These are phyloP conservation scores for Enteromius unitaeniatus DNA, from an alignment of 2,797 vertebrate species.

Conservation along the genomic window DNA sequence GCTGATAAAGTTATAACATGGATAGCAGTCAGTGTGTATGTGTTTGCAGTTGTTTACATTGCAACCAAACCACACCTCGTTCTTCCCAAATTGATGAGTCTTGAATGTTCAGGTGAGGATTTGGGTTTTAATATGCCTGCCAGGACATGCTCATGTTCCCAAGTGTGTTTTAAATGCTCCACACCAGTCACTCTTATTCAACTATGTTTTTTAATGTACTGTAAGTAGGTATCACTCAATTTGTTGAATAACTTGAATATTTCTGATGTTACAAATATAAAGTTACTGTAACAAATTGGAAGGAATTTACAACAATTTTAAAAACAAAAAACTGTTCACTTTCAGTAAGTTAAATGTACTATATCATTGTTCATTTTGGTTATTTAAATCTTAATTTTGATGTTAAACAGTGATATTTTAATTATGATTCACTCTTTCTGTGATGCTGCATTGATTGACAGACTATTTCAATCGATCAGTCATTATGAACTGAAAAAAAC, in stretches of 20 bases:
- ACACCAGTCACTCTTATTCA: not conserved
- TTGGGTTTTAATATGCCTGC: conserved; percentile 67
- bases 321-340: not conserved
- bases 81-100: conserved; percentile 41
- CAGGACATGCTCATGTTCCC: conserved; percentile 63
- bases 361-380: not conserved
- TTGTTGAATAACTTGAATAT: not conserved
- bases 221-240: not conserved
- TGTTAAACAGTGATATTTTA: not conserved
- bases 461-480: too few relatives aligned
- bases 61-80: conserved; percentile 30
- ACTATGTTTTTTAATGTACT: not conserved
- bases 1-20: not conserved
- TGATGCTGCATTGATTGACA: not conserved
- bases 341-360: not conserved
- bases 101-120: conserved; percentile 44
- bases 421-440: not conserved
- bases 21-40: conserved; percentile 12
- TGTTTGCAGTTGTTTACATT: conserved; percentile 21
- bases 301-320: not conserved
- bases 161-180: conserved; percentile 16
- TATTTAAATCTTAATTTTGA: not conserved
- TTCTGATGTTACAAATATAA: not conserved
- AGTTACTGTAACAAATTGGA: not conserved
- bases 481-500: too few relatives aligned